Evolutionary conservation across 2,113 vertebrate genomes (phyloP), one percentile per base, ranked within the genome.

Genomic region (Cyprinus carpio): DNA sequence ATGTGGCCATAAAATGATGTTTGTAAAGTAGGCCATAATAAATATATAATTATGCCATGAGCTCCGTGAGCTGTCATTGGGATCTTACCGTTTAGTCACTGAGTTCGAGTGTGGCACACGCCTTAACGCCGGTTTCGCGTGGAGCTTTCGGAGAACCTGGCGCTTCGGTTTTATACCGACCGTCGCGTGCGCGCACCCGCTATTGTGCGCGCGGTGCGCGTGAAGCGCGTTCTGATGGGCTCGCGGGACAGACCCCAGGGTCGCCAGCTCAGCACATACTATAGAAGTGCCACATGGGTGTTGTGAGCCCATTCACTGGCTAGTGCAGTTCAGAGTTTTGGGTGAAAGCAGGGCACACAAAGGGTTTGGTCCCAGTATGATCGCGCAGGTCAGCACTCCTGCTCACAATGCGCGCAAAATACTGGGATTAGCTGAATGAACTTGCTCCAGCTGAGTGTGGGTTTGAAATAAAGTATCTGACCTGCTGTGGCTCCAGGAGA

Each of bases 121-220:
- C 92, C 90, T 92, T n/a, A 90, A 90, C 85, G 91, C 90, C 86
- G 89, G 90, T 90, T 90, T 93, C 91, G 91, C 92, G 92, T 93
- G 88, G 92, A 94, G 87, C 91, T 93, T 93, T 89, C 83, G 82
- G 88, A 91, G 91, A 88, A 91, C 85, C 94, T 95, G 95, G 95
- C 95, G 92, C 93, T 90, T 82, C 88, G 90, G 93, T 95, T 95
- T 94, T 95, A 95, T 95, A 95, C 83, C 75, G 87, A 54, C 51
- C 78, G 13, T 15, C 23, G 16, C 18, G 65, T 87, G 43, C 40
- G 40, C 40, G 40, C 40, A 40, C 37, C 34, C 34, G 37, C 37
- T 37, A 37, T 37, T 87, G 40, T 10, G 40, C 40, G 40, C 40
- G 8, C 43, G 15, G 23, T 23, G 23, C 65, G 31, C 29, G 75